Conservation (phyloP, 2,113 vertebrate species). For the Phaethornis superciliosus region DNA sequence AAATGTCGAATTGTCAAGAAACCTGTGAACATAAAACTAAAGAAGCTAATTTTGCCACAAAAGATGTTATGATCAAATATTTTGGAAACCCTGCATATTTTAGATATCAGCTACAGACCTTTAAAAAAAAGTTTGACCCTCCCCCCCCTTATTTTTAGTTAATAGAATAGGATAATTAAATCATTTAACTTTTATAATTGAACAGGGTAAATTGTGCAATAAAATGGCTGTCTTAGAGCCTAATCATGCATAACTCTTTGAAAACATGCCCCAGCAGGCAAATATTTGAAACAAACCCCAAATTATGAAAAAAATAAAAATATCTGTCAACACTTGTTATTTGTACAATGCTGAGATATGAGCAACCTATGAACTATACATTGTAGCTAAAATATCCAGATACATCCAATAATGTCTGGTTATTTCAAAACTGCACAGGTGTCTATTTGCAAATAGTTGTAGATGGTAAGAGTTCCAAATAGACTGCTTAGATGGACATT, state of each 20-base stretch:
- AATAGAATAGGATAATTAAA: constrained; percentile 38
- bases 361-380: not conserved
- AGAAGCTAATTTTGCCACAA: not conserved
- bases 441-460: not conserved
- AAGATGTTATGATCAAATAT: not conserved
- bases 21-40: not conserved
- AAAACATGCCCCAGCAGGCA: constrained; percentile 1
- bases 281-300: not conserved
- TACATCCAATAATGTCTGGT: not conserved
- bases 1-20: not conserved
- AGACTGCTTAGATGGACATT: not conserved
- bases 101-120: not conserved
- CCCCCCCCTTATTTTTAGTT: not conserved
- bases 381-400: not conserved
- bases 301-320: not conserved
- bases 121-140: not conserved
- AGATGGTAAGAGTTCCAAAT: not conserved
- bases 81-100: not conserved
- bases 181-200: constrained; percentile 44
- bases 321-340: constrained; percentile 3
- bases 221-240: constrained; percentile 4
- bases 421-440: not conserved
- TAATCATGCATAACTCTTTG: constrained; percentile 38
- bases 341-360: not conserved
- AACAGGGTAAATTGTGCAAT: constrained; percentile 9